Conservation (phyloP, 2,113 vertebrate genomes). For the Zosterops japonicus region DNA sequence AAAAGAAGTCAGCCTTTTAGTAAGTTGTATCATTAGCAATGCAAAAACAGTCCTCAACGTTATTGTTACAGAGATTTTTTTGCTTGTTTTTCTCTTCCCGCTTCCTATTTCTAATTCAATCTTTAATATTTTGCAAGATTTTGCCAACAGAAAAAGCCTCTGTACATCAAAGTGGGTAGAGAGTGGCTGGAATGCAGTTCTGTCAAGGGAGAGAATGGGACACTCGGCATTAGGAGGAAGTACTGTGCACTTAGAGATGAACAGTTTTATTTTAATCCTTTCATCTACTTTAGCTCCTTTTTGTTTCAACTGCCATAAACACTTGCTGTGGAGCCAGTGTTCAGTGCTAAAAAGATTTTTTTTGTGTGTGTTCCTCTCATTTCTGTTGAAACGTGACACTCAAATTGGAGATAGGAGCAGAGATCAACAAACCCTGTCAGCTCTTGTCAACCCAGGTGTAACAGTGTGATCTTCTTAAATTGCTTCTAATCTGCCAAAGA, state of each 20-base stretch:
- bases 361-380: constrained; percentile 37
- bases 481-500: constrained; percentile 75
- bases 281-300: constrained; percentile 45
- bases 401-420: constrained; percentile 77
- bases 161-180: background rate
- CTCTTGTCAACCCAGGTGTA: constrained; percentile 79
- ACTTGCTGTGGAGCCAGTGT: constrained; percentile 38
- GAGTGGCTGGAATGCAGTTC: constrained; percentile 23
- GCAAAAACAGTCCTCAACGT: background rate
- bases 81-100: background rate
- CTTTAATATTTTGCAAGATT: constrained; percentile 29
- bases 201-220: constrained; percentile 24
- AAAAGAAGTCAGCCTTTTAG: background rate
- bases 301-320: constrained; percentile 53
- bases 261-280: constrained; percentile 65
- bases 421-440: constrained; percentile 81
- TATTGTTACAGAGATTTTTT: background rate
- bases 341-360: constrained; percentile 22
- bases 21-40: background rate
- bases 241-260: constrained; percentile 30
- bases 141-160: constrained; percentile 34
- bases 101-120: constrained; percentile 10
- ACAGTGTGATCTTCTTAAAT: constrained; percentile 79
- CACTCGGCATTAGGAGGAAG: background rate
- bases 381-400: constrained; percentile 76